These are phyloP conservation scores for Patella depressa DNA, from an alignment of 2,888 invertebrate species.

Conservation along the genomic window DNA sequence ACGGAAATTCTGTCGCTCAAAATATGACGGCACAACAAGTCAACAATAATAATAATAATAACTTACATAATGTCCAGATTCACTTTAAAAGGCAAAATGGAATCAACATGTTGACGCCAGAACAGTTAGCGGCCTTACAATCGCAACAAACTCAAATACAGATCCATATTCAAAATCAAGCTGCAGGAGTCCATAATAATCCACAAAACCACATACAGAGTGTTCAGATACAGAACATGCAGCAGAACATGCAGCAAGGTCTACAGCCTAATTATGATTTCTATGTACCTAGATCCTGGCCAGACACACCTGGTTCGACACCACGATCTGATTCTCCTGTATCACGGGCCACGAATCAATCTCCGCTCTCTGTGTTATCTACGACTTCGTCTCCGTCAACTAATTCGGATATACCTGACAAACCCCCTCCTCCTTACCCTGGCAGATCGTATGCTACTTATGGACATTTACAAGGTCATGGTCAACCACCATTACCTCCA, in stretches of 20 bases:
- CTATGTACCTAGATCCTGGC: constrained; percentile 30
- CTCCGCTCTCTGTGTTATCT: constrained; percentile 69
- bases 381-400: constrained; percentile 69
- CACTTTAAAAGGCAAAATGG: constrained; percentile 26
- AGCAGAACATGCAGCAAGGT: neutral
- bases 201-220: constrained; percentile 34
- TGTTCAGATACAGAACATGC: constrained; percentile 33
- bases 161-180: constrained; percentile 38
- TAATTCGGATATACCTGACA: constrained; percentile 68
- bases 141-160: constrained; percentile 32
- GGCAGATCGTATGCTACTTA: constrained; percentile 41
- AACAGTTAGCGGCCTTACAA: constrained; percentile 72
- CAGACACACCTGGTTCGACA: constrained; percentile 59
- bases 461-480: constrained; percentile 30
- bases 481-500: constrained; percentile 56
- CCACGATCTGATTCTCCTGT: constrained; percentile 68
- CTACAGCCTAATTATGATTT: constrained; percentile 31
- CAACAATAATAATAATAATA: constrained; percentile 14
- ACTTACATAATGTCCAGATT: constrained; percentile 17
- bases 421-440: constrained; percentile 69
- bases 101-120: constrained; percentile 62
- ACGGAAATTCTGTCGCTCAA: constrained; percentile 26
- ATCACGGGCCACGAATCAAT: constrained; percentile 66
- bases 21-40: constrained; percentile 47
- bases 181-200: constrained; percentile 21